Percentiles rank a stretch among this genome's conserved stretches.
These are phyloP conservation scores for Lonchura striata DNA, from an alignment of 2,113 vertebrate genomes.

Conservation along the genomic window DNA sequence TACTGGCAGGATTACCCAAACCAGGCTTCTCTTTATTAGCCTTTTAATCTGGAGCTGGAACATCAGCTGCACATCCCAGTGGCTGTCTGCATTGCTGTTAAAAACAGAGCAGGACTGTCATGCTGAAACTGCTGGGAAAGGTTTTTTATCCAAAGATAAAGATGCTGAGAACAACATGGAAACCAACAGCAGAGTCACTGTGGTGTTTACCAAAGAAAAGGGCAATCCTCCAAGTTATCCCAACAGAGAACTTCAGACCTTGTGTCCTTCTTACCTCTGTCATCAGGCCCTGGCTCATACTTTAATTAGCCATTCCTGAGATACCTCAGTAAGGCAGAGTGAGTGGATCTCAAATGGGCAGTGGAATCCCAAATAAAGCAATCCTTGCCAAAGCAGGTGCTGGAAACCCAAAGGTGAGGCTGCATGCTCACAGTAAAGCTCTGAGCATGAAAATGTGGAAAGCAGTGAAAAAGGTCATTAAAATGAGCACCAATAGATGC, in stretches of 20 bases:
- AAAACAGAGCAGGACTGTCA: background rate
- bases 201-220: background rate
- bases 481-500: background rate
- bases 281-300: background rate
- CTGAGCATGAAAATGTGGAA: background rate
- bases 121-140: background rate
- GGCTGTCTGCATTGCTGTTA: background rate
- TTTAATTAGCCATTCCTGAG: background rate
- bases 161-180: background rate
- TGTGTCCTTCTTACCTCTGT: background rate
- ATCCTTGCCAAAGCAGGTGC: background rate
- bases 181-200: background rate
- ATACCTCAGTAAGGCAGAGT: background rate
- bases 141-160: background rate
- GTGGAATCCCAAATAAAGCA: background rate
- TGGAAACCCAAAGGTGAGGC: background rate
- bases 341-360: background rate
- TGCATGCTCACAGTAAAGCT: rapidly evolving
- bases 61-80: background rate
- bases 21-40: background rate
- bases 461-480: background rate
- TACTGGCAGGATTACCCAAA: background rate
- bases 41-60: background rate
- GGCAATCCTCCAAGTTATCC: background rate
- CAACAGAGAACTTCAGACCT: background rate